A percentile compares a stretch with the other conserved stretches of the same genome.
These are phyloP conservation scores for Drosophila pectinifera DNA, from an alignment of 1,140 invertebrate genomes.

Conservation along the genomic window DNA sequence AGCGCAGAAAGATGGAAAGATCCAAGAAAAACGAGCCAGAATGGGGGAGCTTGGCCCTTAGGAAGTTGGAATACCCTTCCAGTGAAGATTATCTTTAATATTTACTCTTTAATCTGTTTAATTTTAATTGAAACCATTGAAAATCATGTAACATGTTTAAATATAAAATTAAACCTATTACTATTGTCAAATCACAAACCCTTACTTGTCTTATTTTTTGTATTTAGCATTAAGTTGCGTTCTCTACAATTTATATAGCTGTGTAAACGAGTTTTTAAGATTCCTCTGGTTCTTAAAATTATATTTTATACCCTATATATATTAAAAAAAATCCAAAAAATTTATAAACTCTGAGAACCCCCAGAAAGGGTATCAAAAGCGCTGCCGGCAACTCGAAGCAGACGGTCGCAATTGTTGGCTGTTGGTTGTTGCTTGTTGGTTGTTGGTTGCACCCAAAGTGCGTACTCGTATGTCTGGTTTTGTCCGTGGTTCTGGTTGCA, in stretches of 20 bases:
- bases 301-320: not conserved
- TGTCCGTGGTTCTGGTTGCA: conserved; percentile 62
- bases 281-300: too few species aligned
- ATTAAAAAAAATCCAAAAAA: too few species aligned
- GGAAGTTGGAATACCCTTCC: not conserved
- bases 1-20: conserved; percentile 39
- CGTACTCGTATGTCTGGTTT: conserved; percentile 81
- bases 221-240: too few species aligned
- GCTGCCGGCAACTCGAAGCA: conserved; percentile 74
- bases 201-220: too few species aligned
- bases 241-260: too few species aligned
- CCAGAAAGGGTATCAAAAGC: conserved; percentile 26
- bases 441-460: conserved; percentile 76
- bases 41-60: not conserved
- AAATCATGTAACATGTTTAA: not conserved
- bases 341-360: too few species aligned
- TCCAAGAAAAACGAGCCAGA: conserved; percentile 32
- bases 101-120: not conserved
- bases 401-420: conserved; percentile 57
- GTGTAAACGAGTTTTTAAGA: too few species aligned
- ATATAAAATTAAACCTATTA: too few species aligned
- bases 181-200: too few species aligned
- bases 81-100: not conserved
- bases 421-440: conserved; percentile 38
- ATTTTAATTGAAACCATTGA: not conserved